These are phyloP conservation scores for Nansenia antarctica DNA, from an alignment of 2,113 vertebrate genomes.

Conservation along the genomic window DNA sequence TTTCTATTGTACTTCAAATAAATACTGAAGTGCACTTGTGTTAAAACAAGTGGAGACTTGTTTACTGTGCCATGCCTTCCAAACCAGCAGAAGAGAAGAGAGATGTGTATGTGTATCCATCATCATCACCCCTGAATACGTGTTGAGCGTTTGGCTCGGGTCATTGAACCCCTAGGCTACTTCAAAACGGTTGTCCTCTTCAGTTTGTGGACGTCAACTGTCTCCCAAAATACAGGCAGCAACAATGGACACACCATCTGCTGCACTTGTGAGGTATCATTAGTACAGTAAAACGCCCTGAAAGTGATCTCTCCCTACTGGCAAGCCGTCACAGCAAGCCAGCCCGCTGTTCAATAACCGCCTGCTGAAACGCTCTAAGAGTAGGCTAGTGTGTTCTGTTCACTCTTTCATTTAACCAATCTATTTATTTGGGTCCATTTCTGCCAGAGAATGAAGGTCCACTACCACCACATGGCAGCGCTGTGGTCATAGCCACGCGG, in stretches of 20 bases:
- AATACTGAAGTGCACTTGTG: background rate
- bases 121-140: background rate
- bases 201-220: background rate
- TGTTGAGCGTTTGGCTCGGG: background rate
- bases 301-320: background rate
- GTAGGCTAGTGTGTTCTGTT: background rate
- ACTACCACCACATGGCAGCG: background rate
- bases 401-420: background rate
- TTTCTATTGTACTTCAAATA: background rate
- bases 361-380: background rate
- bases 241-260: background rate
- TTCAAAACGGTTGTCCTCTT: background rate
- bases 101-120: background rate
- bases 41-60: background rate
- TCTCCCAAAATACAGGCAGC: background rate
- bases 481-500: background rate
- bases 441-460: background rate
- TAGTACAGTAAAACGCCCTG: background rate
- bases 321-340: no score
- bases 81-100: background rate
- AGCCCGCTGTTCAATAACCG: background rate
- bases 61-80: background rate
- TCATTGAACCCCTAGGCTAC: background rate
- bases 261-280: background rate
- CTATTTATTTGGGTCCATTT: background rate